A percentile compares a stretch with the other conserved stretches of the same genome.
Conservation (phyloP, 1,140 invertebrate genomes). For the Microvelia longipes region DNA sequence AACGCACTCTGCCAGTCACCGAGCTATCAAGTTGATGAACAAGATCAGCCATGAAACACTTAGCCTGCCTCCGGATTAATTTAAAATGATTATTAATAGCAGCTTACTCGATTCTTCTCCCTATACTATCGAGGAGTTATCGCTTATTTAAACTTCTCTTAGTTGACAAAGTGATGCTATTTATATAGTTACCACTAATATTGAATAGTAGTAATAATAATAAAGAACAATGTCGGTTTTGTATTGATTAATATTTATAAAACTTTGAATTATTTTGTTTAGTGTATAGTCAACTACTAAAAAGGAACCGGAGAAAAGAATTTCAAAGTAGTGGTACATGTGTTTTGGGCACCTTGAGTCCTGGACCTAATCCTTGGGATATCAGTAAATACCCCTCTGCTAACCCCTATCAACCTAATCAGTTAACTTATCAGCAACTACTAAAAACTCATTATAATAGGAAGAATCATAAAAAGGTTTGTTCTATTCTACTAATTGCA, state of each 20-base stretch:
- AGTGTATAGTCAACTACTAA: background rate
- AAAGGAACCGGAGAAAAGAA: slow-evolving; percentile 4
- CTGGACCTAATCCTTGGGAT: slow-evolving; percentile 13
- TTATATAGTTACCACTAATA: no score
- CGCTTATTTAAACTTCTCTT: no score
- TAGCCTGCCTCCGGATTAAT: background rate
- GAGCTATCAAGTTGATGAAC: background rate
- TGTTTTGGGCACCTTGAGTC: slow-evolving; percentile 9
- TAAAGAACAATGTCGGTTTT: no score
- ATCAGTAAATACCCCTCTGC: background rate
- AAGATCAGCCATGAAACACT: background rate
- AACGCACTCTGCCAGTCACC: background rate
- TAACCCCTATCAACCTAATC: slow-evolving; percentile 9
- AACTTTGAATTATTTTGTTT: no score
- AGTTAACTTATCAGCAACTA: slow-evolving; percentile 31
- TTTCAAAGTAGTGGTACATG: background rate
- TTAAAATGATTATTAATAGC: no score
- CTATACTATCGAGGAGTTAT: no score
- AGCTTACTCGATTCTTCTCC: no score
- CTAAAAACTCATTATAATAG: slow-evolving; percentile 45
- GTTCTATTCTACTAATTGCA: slow-evolving; percentile 8
- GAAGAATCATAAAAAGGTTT: slow-evolving; percentile 38
- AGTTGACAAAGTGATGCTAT: no score
- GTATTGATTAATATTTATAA: no score
- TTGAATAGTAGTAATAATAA: no score